Percentiles rank a stretch among this genome's conserved stretches.
These are phyloP conservation scores for Drosophila mimica DNA, from an alignment of 2,888 invertebrate species.

Conservation along the genomic window DNA sequence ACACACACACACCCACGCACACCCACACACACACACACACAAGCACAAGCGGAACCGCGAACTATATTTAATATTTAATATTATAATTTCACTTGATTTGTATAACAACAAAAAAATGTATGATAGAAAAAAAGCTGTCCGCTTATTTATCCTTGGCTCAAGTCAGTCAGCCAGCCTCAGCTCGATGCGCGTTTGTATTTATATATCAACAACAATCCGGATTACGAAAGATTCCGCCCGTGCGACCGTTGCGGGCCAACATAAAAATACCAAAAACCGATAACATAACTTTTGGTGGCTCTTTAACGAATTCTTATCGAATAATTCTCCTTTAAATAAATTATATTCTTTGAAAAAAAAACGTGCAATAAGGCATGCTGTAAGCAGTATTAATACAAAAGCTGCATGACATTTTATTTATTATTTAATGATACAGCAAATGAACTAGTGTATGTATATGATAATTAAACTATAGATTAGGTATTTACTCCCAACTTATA, in stretches of 20 bases:
- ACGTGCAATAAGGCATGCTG: too few species aligned
- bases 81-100: background rate
- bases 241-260: slow-evolving; percentile 19
- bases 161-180: background rate
- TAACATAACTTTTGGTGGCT: background rate
- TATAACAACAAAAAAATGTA: background rate
- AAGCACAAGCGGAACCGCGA: slow-evolving; percentile 7
- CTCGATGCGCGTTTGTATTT: background rate
- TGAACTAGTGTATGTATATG: background rate
- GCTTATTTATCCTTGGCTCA: slow-evolving; percentile 27
- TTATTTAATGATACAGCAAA: background rate
- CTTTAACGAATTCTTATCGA: background rate
- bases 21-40: background rate
- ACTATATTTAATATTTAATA: slow-evolving; percentile 13
- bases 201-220: slow-evolving; percentile 31
- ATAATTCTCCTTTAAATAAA: background rate
- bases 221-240: slow-evolving; percentile 38
- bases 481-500: too few species aligned
- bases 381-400: background rate
- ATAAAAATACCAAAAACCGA: background rate
- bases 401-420: background rate
- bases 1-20: slow-evolving; percentile 1
- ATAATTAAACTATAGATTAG: too few species aligned
- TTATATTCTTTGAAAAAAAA: too few species aligned
- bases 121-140: background rate